Conservation (phyloP, 2,797 vertebrate genomes). For the Podarcis lilfordi region DNA sequence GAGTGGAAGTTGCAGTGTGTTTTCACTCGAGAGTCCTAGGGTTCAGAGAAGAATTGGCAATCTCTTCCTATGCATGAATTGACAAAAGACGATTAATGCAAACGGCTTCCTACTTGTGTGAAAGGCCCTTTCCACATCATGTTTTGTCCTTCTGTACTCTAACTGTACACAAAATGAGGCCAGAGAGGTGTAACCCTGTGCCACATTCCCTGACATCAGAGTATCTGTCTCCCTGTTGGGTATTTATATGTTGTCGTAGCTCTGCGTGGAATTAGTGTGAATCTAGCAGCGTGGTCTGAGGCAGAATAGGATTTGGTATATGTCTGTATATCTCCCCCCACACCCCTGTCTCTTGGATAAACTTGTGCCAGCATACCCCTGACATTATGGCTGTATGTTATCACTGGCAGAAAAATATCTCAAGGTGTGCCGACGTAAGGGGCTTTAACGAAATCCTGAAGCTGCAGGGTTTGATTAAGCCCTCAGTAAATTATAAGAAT, state of each 20-base stretch:
- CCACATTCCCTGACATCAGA: neutral
- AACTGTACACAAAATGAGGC: neutral
- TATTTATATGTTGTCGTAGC: neutral
- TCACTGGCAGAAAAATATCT: neutral
- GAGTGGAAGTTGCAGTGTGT: neutral
- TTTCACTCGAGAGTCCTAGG: neutral
- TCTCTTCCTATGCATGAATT: neutral
- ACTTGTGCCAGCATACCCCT: neutral
- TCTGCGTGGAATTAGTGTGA: neutral
- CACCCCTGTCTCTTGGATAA: neutral
- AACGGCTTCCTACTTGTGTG: neutral
- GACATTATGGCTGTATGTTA: neutral
- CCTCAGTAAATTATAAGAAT: neutral
- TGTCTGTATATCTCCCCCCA: neutral
- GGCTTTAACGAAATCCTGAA: neutral
- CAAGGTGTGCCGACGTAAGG: no score
- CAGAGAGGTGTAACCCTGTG: neutral
- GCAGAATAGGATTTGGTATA: neutral
- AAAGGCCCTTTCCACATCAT: neutral
- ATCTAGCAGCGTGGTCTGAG: neutral
- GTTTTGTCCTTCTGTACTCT: neutral
- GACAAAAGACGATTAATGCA: neutral
- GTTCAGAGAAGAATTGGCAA: neutral
- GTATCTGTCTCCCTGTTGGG: neutral
- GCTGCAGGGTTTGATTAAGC: neutral